Base-by-base conservation (phyloP, 2,888 invertebrate species). In the Napeogenes inachia region DNA sequence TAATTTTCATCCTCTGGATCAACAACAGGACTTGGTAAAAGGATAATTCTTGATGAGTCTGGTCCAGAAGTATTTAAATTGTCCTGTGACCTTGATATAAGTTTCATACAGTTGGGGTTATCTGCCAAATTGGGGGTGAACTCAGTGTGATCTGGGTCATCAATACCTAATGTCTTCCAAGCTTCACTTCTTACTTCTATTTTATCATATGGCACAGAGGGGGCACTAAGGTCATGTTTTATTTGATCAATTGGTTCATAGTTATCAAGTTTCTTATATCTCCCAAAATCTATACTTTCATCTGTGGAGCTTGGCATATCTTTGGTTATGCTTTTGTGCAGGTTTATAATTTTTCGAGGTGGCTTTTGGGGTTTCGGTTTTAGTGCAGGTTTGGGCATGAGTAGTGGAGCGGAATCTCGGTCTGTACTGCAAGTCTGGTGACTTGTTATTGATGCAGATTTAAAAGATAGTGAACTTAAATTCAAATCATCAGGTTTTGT, bases 131-230 rank as follows among this genome's bases (percentile, higher is more conserved):
- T 89, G 2, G 89, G 89, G 58, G 86, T 86, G 66, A 87, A 89
- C 78, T 96, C 96, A 0, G 92, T 93, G 74, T 96, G 96, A 66
- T 93, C 93, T 10, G 95, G 92, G 58, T 94, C 93, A 75, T 94
- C 93, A 30, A 95, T 91, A 1, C 96, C 96, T 65, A 95, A 89
- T 0, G 96, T 96, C 77, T 93, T 94, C 96, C 96, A 96, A 8
- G 96, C 96, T 73, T 96, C 94, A 73, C 92, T 94, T 65, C 95
- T 91, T 5, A 94, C 92, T 86, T 95, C 95, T 35, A 96, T 93
- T 75, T 93, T 92, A 75, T 96, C 96, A 80, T 96, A 96, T 74
- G 93, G 92, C 78, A 85, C 84, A 61, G 81, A 81, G 57, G 81
- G 78, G 61, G 86, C 84, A 71, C 85, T 85, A 12, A 75, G 75